Evolutionary conservation across 2,888 invertebrate genomes (phyloP), one percentile per base, ranked within the genome.

Genomic region (Geotrupes spiniger): DNA sequence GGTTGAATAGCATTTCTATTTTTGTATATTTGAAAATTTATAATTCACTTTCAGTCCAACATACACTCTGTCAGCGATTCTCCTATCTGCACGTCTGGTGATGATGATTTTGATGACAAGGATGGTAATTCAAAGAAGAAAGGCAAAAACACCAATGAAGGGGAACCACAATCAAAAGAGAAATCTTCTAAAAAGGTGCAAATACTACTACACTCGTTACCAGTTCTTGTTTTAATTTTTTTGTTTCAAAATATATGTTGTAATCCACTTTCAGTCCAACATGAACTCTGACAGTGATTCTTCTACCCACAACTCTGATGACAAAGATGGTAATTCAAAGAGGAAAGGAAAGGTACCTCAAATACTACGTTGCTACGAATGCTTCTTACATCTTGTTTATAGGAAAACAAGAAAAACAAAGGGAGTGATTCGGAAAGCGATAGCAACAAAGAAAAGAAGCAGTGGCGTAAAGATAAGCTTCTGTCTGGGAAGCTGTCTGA

Each of bases 381-480:
- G 2, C 9, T 12, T 15, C n/a, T 33, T 10, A 12, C 2, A 33
- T 4, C 14, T 33, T 14, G 12, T 4, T 33, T 33, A 2, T 12
- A 31, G 29, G 10, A 33, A 40, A n/a, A 11, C 8, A 47, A 42
- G 17, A 26, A 27, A 39, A 38, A 37, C 17, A 41, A 37, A 10
- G 46, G 48, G n/a, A 41, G 29, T 11, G 29, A 46, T 16, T 17
- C 38, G 17, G 47, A 37, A 6, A 38, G 25, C 4, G 49, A 48
- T 12, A 57, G 55, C 28, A 45, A 53, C 15, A 58, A 61, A 36
- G 29, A 43, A 11, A 25, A 36, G 9, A 51, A 49, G 11, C 49
- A 52, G 27, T 63, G 63, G 63, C 53, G 55, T 17, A 61, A 56
- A 3, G 62, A 64, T 51, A 63, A 63, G 43, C 46, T 65, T 8